Conservation (phyloP, 2,888 invertebrate species). For the Rhodophaea formosa region DNA sequence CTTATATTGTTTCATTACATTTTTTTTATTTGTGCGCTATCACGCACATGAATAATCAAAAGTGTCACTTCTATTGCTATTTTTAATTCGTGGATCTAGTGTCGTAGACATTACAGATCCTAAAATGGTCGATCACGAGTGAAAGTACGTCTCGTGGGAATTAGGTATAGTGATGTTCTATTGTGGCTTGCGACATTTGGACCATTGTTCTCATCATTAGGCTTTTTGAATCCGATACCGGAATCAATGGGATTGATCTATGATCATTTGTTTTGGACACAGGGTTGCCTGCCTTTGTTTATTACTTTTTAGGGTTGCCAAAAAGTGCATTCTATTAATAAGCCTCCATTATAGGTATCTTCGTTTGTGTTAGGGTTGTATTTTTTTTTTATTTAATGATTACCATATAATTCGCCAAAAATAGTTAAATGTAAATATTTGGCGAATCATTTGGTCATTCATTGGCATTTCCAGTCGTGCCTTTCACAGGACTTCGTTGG, state of each 20-base stretch:
- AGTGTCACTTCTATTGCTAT: neutral
- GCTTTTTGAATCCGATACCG: conserved; percentile 11
- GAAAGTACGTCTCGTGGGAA: conserved; percentile 27
- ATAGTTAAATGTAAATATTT: too few relatives aligned
- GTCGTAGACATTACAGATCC: conserved; percentile 13
- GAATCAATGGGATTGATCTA: conserved; percentile 10
- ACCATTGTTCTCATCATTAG: conserved; percentile 16
- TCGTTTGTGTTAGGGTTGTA: too few relatives aligned
- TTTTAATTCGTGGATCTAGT: neutral
- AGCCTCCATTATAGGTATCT: too few relatives aligned
- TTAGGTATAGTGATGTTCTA: conserved; percentile 25
- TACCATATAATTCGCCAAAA: too few relatives aligned
- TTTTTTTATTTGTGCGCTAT: neutral
- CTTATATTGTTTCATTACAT: too few relatives aligned
- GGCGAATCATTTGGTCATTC: too few relatives aligned
- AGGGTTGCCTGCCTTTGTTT: neutral
- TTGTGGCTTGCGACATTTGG: conserved; percentile 26
- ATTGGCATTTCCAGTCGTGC: too few relatives aligned
- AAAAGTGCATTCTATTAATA: neutral
- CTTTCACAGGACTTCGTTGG: too few relatives aligned
- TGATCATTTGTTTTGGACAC: conserved; percentile 1
- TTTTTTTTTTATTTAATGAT: too few relatives aligned
- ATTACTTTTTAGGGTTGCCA: neutral
- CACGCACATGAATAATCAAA: neutral
- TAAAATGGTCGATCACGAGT: conserved; percentile 29